Evolutionary conservation across 2,797 vertebrate genomes (phyloP).

Genomic region (Poliocrania exsul): DNA sequence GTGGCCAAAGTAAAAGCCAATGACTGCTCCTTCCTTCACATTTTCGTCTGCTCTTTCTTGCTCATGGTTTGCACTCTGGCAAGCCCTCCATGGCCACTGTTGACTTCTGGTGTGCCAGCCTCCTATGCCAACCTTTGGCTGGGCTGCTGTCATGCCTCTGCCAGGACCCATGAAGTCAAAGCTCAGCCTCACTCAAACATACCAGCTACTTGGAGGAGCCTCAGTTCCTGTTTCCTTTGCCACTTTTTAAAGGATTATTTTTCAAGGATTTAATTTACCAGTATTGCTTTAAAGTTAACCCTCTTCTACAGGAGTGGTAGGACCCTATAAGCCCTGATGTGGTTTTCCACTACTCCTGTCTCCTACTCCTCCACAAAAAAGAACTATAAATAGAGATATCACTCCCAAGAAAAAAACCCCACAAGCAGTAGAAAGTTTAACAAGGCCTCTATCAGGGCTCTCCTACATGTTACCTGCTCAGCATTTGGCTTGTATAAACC

Average conservation of each 20-base stretch:
- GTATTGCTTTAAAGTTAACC: neutral
- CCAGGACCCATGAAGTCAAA: neutral
- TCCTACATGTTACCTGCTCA: neutral
- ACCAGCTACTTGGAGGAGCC: neutral
- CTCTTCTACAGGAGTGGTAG: neutral
- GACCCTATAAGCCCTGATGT: neutral
- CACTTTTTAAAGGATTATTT: neutral
- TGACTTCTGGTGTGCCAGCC: neutral
- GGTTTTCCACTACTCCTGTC: neutral
- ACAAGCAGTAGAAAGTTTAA: neutral
- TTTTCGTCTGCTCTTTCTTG: neutral
- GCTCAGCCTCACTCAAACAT: fast-evolving
- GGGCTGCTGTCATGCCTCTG: neutral
- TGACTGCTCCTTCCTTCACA: neutral
- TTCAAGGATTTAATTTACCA: neutral
- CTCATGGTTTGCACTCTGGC: fast-evolving
- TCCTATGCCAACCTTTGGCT: neutral
- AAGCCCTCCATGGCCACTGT: fast-evolving
- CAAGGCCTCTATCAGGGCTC: neutral
- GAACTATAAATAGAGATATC: neutral
- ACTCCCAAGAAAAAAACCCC: neutral
- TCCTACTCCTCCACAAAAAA: neutral
- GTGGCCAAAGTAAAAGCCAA: neutral
- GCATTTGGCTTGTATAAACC: neutral
- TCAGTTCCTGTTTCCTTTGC: neutral